Evolutionary conservation across 2,113 vertebrate genomes (phyloP).

Genomic region (Eublepharis macularius): DNA sequence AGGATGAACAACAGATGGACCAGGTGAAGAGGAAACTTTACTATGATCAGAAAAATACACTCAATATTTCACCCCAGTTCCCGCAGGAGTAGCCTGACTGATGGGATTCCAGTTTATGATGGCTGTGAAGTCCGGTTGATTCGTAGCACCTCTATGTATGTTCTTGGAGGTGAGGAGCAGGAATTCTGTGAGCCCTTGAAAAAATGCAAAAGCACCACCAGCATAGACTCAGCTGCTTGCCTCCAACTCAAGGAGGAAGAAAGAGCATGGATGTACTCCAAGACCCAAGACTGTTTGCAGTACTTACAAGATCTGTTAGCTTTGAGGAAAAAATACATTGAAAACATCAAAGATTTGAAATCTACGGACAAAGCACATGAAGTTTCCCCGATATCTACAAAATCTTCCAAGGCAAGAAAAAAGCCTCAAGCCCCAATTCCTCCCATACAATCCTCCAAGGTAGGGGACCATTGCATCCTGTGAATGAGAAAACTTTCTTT

Average conservation of each 20-base stretch:
- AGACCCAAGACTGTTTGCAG: conserved; percentile 90
- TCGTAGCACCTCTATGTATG: conserved; percentile 92
- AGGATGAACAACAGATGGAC: conserved; percentile 20
- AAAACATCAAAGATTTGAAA: conserved; percentile 82
- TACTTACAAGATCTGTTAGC: conserved; percentile 93
- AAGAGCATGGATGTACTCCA: conserved; percentile 86
- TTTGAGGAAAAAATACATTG: conserved; percentile 86
- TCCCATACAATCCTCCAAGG: conserved; percentile 68
- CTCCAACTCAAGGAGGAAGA: conserved; percentile 87
- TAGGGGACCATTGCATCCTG: conserved; percentile 35
- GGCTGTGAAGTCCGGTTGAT: conserved; percentile 83
- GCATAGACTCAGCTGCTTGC: conserved; percentile 76
- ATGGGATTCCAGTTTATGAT: conserved; percentile 67
- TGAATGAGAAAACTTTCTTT: background rate
- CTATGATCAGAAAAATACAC: conserved; percentile 81
- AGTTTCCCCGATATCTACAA: conserved; percentile 59
- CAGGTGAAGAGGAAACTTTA: conserved; percentile 68
- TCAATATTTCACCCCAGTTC: conserved; percentile 83
- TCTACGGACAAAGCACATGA: conserved; percentile 53
- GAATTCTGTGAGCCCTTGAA: conserved; percentile 78
- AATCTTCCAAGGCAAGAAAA: conserved; percentile 70
- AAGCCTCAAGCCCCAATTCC: conserved; percentile 65
- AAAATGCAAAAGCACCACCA: conserved; percentile 85
- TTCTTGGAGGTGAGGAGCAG: conserved; percentile 80
- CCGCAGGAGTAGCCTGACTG: conserved; percentile 62